phyloP scores from a whole-genome alignment of 2,888 invertebrate species.

The Buathra laborator region DNA sequence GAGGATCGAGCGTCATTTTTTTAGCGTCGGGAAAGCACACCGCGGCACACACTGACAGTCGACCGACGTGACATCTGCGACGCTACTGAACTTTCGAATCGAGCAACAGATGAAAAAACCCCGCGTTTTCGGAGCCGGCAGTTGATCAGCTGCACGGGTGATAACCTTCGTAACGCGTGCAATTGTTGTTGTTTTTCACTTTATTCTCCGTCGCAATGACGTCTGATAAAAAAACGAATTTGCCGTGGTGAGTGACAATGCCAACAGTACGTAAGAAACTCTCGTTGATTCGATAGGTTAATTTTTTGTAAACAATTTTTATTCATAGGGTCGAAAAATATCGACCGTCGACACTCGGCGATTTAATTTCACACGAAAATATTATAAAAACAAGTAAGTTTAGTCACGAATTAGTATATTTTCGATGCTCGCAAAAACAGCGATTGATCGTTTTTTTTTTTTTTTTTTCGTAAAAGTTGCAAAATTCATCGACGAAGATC shows the following conservation, averaged over 20 bases:
- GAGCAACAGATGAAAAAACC: slow-evolving; percentile 34
- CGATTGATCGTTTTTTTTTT: slow-evolving; percentile 30
- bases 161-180: slow-evolving; percentile 6
- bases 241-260: slow-evolving; percentile 87
- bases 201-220: slow-evolving; percentile 41
- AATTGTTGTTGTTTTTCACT: not conserved
- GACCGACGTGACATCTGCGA: slow-evolving; percentile 27
- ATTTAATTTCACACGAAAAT: slow-evolving; percentile 98
- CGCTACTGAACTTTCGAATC: slow-evolving; percentile 6
- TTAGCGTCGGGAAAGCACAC: not conserved
- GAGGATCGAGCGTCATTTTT: not conserved
- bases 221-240: slow-evolving; percentile 83
- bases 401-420: slow-evolving; percentile 15
- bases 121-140: slow-evolving; percentile 47
- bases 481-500: slow-evolving; percentile 95
- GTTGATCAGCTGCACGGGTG: not conserved
- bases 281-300: not conserved
- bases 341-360: slow-evolving; percentile 95
- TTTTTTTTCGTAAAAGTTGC: slow-evolving; percentile 88
- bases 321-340: slow-evolving; percentile 98
- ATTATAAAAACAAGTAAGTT: slow-evolving; percentile 97
- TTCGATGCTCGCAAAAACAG: not conserved
- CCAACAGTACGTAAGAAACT: not conserved
- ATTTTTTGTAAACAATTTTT: slow-evolving; percentile 53
- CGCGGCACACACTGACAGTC: slow-evolving; percentile 2